These are phyloP conservation scores for Dolichotis patagonum DNA, from an alignment of 2,113 vertebrate genomes.

Conservation along the genomic window DNA sequence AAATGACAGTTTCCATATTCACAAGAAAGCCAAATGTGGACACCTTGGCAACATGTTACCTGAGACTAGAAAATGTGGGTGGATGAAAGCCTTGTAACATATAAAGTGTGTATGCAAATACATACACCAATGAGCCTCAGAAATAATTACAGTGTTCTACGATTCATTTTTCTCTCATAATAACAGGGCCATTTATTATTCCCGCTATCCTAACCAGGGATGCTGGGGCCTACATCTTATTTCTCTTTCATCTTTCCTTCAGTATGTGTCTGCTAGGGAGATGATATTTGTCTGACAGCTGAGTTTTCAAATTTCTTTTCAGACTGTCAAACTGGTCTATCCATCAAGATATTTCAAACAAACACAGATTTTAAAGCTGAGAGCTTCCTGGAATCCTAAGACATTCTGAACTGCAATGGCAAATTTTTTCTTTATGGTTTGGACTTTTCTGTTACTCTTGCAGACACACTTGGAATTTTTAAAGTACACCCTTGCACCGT, in stretches of 20 bases:
- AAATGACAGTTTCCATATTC: constrained; percentile 23
- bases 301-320: constrained; percentile 30
- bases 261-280: neutral
- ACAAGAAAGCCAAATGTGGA: neutral
- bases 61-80: neutral
- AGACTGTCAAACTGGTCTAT: constrained; percentile 32
- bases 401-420: neutral
- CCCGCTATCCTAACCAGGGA: neutral
- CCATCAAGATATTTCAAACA: neutral
- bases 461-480: neutral
- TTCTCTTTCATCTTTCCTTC: neutral
- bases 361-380: constrained; percentile 46
- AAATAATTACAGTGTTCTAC: neutral
- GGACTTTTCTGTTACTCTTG: neutral
- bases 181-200: neutral
- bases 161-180: neutral
- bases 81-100: neutral
- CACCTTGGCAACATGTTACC: neutral
- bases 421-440: constrained; percentile 38
- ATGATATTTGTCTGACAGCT: constrained; percentile 7
- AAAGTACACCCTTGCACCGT: neutral
- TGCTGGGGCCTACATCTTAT: neutral
- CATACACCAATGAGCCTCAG: neutral
- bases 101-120: neutral
- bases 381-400: neutral